Percentiles rank a stretch among this genome's conserved stretches.
phyloP scores from a whole-genome alignment of 1,140 invertebrate genomes.

The Eciton burchellii region DNA sequence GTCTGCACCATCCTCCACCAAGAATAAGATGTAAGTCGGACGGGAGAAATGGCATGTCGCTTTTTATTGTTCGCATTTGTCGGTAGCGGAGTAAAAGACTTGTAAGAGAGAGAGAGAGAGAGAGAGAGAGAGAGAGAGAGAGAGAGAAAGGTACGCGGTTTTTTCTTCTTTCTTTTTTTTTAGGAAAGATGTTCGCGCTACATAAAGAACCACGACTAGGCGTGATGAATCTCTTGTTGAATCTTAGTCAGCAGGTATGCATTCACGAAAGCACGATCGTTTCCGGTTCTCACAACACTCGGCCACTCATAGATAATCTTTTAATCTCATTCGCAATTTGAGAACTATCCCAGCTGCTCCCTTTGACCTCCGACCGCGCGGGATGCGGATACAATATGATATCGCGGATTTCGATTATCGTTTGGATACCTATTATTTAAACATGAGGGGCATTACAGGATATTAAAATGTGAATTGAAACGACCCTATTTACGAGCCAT shows the following conservation, averaged over 20 bases:
- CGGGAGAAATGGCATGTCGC: conserved; percentile 45
- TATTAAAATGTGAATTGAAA: conserved; percentile 32
- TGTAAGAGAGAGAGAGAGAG: background rate
- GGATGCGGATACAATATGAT: background rate
- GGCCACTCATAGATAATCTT: too few relatives aligned
- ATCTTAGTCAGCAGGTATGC: background rate
- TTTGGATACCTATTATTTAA: background rate
- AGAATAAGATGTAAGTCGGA: conserved; percentile 31
- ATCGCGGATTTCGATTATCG: background rate
- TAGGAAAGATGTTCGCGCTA: background rate
- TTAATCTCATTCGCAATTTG: background rate
- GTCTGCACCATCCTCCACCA: background rate
- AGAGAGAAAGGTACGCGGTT: conserved; percentile 11
- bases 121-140: background rate
- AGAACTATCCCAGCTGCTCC: background rate
- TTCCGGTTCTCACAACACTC: too few relatives aligned
- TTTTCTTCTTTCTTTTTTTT: too few relatives aligned
- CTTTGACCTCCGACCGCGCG: background rate
- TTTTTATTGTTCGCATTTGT: conserved; percentile 48
- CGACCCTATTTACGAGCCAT: conserved; percentile 29
- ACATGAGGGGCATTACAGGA: conserved; percentile 7
- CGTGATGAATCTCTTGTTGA: conserved; percentile 6
- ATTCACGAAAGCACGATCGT: background rate
- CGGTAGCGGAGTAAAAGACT: conserved; percentile 34
- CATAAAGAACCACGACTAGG: background rate